phyloP scores from a whole-genome alignment of 2,888 invertebrate species.

The Clivina fossor region DNA sequence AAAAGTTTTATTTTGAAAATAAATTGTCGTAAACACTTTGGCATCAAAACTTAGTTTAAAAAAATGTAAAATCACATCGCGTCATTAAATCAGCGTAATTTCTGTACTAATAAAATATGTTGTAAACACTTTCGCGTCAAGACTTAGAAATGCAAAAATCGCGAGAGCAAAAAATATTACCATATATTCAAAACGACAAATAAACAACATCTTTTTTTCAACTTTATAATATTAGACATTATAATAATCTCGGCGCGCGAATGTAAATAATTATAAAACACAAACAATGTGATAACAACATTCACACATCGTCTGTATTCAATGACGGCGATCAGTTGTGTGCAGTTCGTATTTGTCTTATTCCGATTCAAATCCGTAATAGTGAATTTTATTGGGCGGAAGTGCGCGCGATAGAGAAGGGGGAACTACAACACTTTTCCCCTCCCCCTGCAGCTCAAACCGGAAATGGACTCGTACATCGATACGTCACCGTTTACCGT shows the following conservation, averaged over 20 bases:
- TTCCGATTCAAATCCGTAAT: background rate
- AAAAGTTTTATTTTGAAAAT: too few species aligned
- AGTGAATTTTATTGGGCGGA: background rate
- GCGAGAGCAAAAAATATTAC: too few species aligned
- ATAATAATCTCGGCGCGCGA: conserved; percentile 1
- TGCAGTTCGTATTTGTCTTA: background rate
- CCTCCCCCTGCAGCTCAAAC: too few species aligned
- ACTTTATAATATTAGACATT: conserved; percentile 4
- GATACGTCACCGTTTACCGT: too few species aligned
- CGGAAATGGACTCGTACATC: conserved; percentile 13
- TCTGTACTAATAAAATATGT: too few species aligned
- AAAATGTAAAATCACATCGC: too few species aligned
- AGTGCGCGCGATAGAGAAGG: background rate
- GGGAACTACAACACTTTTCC: background rate
- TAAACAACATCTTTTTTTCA: background rate
- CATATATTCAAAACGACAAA: too few species aligned
- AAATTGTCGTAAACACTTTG: too few species aligned
- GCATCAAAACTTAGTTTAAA: too few species aligned
- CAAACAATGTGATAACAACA: conserved; percentile 10
- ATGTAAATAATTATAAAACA: conserved; percentile 10
- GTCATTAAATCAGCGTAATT: too few species aligned
- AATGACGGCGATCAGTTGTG: background rate
- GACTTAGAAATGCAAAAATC: too few species aligned
- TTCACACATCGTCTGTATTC: background rate
- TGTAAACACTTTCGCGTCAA: too few species aligned